Evolutionary conservation across 2,888 invertebrate genomes (phyloP), one percentile per base, ranked within the genome.

Genomic region (Scelioninae gen. 2): DNA sequence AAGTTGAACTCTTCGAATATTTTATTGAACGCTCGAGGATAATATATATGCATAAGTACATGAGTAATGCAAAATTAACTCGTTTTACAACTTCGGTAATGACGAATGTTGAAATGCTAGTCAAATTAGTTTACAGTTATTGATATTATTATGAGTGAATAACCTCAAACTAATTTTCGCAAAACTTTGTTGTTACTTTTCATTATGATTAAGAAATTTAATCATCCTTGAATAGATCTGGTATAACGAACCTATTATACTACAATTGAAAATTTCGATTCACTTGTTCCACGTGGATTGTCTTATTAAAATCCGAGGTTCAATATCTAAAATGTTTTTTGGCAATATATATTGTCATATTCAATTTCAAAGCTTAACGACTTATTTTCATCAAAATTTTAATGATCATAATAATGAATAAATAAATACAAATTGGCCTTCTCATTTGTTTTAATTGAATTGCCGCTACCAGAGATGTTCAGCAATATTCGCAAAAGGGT

Each of bases 181-280:
- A 13, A 53, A 53, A 53, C 52, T 53, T 53, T 53, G 37, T 37
- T 53, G 37, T 53, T 53, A 53, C 52, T 53, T 53, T 53, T 37
- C 52, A 53, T 53, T 37, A 53, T 37, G 22, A 53, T 53, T 37
- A 22, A 53, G 52, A 53, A 53, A 53, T 50, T 33, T 50, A 33
- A 37, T 53, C 37, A 37, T 37, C 22, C 37, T 53, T 22, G 52
- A 22, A 37, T 37, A 10, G 48, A 19, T 1, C 15, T 6, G 6
- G 31, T 10, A 22, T 31, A 28, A 48, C 31, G 31, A 22, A 45
- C n/a, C 15, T 45, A 45, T 43, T 43, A 10, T 2, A 25, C 45
- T 25, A 11, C 31, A 13, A 31, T 16, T 16, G 31, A 0, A 48
- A 16, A 48, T 31, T 48, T 37, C 11, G 25, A 25, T 45, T 45